Evolutionary conservation across 2,888 invertebrate genomes (phyloP).

Genomic region (Cerastis rubricosa): DNA sequence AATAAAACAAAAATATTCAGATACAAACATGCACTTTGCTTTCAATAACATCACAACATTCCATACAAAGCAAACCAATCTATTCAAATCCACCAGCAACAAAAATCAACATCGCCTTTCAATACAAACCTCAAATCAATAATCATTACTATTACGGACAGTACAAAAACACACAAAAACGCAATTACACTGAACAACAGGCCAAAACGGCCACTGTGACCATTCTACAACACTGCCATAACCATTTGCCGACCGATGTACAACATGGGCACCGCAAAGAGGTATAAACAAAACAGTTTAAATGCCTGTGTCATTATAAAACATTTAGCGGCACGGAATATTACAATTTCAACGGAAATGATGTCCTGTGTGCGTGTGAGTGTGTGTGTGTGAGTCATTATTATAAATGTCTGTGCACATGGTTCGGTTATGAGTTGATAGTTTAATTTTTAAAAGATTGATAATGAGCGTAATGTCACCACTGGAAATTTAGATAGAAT

Average conservation of each 20-base stretch:
- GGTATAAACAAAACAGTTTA: conserved; percentile 70
- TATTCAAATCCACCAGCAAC: conserved; percentile 14
- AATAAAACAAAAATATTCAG: no score
- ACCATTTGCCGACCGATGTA: conserved; percentile 40
- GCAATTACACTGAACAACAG: conserved; percentile 40
- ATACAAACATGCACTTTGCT: not conserved
- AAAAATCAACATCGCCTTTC: not conserved
- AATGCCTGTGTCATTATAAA: conserved; percentile 71
- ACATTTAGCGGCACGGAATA: conserved; percentile 73
- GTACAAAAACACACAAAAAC: conserved; percentile 45
- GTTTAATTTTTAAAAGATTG: conserved; percentile 11
- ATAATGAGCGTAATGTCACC: not conserved
- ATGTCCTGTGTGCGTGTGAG: conserved; percentile 41
- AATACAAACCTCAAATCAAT: conserved; percentile 42
- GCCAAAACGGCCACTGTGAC: conserved; percentile 35
- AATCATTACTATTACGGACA: conserved; percentile 15
- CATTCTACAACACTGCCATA: conserved; percentile 44
- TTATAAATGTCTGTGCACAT: not conserved
- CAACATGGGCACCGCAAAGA: conserved; percentile 59
- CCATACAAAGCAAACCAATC: not conserved
- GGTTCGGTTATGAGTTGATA: conserved; percentile 14
- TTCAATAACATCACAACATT: not conserved
- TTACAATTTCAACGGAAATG: conserved; percentile 58
- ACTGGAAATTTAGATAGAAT: not conserved
- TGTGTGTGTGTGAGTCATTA: conserved; percentile 33